Conservation (phyloP, 2,797 vertebrate genomes). For the Okamejei kenojei region DNA sequence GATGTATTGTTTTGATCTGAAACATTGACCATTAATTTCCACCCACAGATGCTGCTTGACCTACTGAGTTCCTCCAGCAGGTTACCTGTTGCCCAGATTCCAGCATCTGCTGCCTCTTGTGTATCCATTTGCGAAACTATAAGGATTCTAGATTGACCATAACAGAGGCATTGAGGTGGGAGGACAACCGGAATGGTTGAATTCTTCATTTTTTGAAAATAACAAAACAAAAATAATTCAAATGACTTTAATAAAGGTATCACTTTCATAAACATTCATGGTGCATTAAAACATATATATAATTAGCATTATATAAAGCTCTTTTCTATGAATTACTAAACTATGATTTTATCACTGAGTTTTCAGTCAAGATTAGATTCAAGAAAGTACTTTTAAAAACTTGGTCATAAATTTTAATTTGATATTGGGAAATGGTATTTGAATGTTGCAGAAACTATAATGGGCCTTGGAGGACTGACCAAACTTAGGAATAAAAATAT, state of each 20-base stretch:
- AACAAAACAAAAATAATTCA: not conserved
- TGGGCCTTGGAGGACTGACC: not conserved
- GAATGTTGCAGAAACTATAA: not conserved
- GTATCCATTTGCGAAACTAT: not conserved
- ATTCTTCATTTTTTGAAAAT: not conserved
- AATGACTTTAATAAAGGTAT: not conserved
- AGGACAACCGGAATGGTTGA: not conserved
- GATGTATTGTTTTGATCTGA: no score
- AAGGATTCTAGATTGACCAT: not conserved
- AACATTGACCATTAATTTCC: no score
- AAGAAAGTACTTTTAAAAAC: not conserved
- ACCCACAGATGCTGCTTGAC: no score
- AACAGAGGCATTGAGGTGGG: not conserved
- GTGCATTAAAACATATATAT: not conserved
- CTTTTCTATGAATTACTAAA: not conserved
- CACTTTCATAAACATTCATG: not conserved
- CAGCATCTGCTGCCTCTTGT: no score
- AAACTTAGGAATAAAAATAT: constrained; percentile 18
- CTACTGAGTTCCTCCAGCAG: no score
- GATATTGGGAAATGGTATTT: not conserved
- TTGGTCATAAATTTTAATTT: not conserved
- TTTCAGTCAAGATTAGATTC: not conserved
- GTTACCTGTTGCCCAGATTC: no score
- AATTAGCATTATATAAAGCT: not conserved
- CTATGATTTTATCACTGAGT: not conserved